Percentiles rank a stretch among this genome's conserved stretches.
Evolutionary conservation across 2,888 invertebrate species (phyloP).

Genomic region (Monoplex corrugatus): DNA sequence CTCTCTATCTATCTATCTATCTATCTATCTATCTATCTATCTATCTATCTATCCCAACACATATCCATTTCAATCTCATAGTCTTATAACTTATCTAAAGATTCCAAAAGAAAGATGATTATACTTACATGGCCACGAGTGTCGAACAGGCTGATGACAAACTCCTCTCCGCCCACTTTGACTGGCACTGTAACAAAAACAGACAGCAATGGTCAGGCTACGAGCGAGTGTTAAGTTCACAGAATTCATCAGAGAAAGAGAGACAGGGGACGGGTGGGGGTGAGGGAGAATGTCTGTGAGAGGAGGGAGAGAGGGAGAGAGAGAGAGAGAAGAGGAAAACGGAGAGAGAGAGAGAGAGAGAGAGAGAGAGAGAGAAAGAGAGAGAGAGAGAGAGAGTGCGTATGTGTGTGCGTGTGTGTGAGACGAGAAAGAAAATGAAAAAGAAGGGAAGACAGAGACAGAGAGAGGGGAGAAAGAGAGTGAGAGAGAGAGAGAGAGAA

Average conservation of each 20-base stretch:
- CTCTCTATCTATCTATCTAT: too few species aligned
- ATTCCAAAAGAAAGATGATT: not conserved
- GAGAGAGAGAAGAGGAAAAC: not conserved
- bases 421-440: too few species aligned
- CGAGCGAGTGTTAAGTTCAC: too few species aligned
- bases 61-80: not conserved
- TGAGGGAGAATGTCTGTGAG: too few species aligned
- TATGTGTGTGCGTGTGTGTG: too few species aligned
- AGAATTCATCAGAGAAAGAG: too few species aligned
- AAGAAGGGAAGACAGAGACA: too few species aligned
- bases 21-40: not conserved
- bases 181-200: slow-evolving; percentile 60
- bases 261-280: too few species aligned
- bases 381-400: too few species aligned
- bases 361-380: not conserved
- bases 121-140: slow-evolving; percentile 67
- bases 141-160: slow-evolving; percentile 70
- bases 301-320: too few species aligned
- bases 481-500: too few species aligned
- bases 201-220: not conserved
- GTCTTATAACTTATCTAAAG: not conserved
- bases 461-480: too few species aligned
- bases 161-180: slow-evolving; percentile 68
- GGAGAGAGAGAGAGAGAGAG: not conserved
- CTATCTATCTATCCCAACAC: not conserved